These are phyloP conservation scores for Ardeotis arabs DNA, from an alignment of 2,113 vertebrate species.

Conservation along the genomic window DNA sequence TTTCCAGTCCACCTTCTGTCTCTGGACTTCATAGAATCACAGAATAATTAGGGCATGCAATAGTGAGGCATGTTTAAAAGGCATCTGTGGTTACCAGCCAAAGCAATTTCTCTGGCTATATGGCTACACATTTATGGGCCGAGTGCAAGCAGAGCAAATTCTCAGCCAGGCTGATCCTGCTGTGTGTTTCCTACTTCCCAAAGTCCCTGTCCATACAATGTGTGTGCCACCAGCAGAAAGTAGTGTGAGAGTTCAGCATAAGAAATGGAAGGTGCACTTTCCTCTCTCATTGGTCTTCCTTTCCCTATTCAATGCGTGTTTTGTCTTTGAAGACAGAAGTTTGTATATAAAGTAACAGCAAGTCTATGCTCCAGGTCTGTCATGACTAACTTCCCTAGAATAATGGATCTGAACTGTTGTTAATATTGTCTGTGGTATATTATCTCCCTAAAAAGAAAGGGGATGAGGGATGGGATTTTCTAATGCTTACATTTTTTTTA, in stretches of 20 bases:
- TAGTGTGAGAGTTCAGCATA: background rate
- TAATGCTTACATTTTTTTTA: background rate
- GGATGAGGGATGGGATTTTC: background rate
- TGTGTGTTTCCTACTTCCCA: background rate
- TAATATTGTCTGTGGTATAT: background rate
- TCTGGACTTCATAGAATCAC: background rate
- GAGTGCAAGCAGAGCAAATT: background rate
- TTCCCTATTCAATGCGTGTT: rapidly evolving
- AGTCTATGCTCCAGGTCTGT: background rate
- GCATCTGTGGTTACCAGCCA: background rate
- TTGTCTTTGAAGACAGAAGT: background rate
- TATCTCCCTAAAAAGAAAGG: background rate
- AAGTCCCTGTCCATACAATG: background rate
- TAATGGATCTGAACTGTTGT: background rate
- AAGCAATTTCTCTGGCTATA: background rate
- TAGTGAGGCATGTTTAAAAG: background rate
- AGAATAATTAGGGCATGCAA: no score
- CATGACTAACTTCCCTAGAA: background rate
- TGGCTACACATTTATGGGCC: background rate
- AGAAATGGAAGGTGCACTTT: background rate
- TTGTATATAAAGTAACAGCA: background rate
- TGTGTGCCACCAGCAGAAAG: background rate
- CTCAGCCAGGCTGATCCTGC: background rate
- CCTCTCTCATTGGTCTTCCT: background rate
- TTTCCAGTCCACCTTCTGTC: background rate